These are phyloP conservation scores for Tenrec ecaudatus DNA, from an alignment of 2,113 vertebrate species.

Conservation along the genomic window DNA sequence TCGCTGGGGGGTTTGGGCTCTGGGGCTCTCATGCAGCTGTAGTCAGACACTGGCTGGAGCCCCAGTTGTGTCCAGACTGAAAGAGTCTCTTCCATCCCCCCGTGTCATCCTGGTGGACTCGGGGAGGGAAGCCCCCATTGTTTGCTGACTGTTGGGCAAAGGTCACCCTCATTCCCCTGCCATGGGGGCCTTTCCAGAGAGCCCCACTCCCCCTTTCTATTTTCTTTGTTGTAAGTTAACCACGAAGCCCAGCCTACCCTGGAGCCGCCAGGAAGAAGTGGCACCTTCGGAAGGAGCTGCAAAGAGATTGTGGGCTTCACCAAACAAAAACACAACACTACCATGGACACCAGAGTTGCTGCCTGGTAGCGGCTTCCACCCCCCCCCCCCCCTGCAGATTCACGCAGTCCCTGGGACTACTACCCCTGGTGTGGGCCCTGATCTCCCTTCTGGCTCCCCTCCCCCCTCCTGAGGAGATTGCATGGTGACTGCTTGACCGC, in stretches of 20 bases:
- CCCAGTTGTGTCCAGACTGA: neutral
- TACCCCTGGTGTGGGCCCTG: neutral
- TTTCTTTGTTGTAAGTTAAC: neutral
- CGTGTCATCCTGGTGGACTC: no score
- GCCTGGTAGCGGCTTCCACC: neutral
- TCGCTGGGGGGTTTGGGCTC: neutral
- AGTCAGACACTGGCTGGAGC: neutral
- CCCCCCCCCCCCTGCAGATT: neutral
- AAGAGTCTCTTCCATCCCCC: neutral
- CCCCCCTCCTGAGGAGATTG: neutral
- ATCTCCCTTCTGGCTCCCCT: neutral
- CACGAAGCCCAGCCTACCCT: neutral
- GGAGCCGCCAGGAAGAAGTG: neutral
- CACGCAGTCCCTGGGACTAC: neutral
- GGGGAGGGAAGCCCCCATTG: neutral
- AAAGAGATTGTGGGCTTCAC: neutral
- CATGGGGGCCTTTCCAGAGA: neutral
- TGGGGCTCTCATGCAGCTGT: neutral
- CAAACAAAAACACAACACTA: neutral
- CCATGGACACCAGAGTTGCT: neutral
- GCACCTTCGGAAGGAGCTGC: neutral
- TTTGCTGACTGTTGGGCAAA: neutral
- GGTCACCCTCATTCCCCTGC: neutral
- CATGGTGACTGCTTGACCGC: neutral
- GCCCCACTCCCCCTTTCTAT: neutral